Evolutionary conservation across 2,797 vertebrate species (phyloP).

Genomic region (Rhadinocentrus ornatus): DNA sequence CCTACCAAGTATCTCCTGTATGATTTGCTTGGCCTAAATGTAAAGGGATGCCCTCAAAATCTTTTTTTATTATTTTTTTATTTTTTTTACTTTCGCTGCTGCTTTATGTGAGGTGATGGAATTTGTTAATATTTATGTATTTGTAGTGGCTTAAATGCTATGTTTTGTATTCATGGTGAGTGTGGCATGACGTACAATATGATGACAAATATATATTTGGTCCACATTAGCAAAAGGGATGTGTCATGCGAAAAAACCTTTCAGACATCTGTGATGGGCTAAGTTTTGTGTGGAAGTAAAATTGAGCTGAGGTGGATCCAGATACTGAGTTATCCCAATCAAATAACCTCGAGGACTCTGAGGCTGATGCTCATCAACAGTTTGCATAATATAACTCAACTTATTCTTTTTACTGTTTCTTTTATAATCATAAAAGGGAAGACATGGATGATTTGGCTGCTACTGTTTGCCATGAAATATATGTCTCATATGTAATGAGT

Average conservation of each 20-base stretch:
- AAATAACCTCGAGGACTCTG: constrained; percentile 17
- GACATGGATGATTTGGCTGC: no score
- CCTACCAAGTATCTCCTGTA: background rate
- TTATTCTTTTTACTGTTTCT: constrained; percentile 11
- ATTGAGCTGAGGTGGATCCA: no score
- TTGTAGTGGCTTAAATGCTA: no score
- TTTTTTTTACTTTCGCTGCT: background rate
- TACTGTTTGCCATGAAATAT: no score
- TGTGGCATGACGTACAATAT: no score
- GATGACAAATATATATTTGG: no score
- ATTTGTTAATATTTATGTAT: no score
- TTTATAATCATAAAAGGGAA: no score
- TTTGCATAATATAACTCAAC: constrained; percentile 18
- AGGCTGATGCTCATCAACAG: constrained; percentile 25
- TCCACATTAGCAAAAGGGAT: no score
- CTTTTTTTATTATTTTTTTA: no score
- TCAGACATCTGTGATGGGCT: background rate
- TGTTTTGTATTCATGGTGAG: no score
- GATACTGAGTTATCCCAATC: background rate
- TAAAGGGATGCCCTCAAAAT: constrained; percentile 7
- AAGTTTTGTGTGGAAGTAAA: background rate
- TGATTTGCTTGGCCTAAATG: background rate
- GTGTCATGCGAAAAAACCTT: background rate
- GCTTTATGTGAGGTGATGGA: background rate
- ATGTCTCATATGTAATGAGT: no score